Evolutionary conservation across 2,888 invertebrate species (phyloP), one percentile per base, ranked within the genome.

Genomic region (Archips crataeganus): DNA sequence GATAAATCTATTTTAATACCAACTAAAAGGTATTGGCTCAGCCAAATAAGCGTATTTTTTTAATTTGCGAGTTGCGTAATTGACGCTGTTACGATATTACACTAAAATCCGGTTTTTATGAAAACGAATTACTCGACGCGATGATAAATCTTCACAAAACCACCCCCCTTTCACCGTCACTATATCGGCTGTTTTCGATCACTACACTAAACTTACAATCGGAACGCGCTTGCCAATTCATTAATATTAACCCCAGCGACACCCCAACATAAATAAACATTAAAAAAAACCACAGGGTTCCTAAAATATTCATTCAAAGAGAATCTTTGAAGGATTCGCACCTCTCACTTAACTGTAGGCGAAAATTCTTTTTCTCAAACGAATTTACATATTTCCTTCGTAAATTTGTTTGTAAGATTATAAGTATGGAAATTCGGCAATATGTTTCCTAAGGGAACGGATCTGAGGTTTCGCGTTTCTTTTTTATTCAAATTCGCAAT

Each of bases 381-480:
- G 84, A 85, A 90, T 91, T 91, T 85, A 86, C 90, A 91, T 91
- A 88, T 87, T 88, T 89, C 84, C 86, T 90, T 82, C 82, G 83
- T 80, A 82, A 85, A 87, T 87, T 86, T 85, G 83, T 88, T 87
- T 87, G 84, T 85, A 78, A 87, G 87, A 89, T 90, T 90, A 89
- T 86, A 88, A 87, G 88, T 86, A 90, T 88, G 89, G 82, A 87
- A 88, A 90, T 90, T 84, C 76, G 78, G 81, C 80, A 80, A 80
- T 84, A 84, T 81, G 80, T 79, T 77, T 79, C 86, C 84, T 78
- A 71, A 78, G 81, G 81, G 82, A 45, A 23, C 54, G 6, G 54
- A 79, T 34, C 71, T 76, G 45, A 65, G 74, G 71, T 75, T 75
- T 70, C 61, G 60, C 13, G 51, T 75, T 67, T 67, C 49, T 49